These are phyloP conservation scores for Plectrocnemia conspersa DNA, from an alignment of 1,140 invertebrate genomes.

Conservation along the genomic window DNA sequence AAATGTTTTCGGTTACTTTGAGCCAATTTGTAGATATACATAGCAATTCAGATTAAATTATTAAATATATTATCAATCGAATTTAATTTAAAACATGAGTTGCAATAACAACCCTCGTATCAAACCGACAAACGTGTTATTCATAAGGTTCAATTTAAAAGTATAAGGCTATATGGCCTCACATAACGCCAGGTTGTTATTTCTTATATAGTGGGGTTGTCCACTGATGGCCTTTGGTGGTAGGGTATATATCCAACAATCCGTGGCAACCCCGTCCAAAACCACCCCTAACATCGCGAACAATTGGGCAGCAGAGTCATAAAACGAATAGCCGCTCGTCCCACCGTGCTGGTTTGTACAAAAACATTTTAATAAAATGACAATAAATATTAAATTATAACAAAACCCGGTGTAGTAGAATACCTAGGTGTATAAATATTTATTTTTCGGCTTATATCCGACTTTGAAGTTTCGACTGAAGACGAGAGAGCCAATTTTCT, in stretches of 20 bases:
- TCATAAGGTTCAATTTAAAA: slow-evolving; percentile 33
- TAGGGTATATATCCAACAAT: slow-evolving; percentile 9
- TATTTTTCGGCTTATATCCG: not conserved
- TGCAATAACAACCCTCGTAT: too few relatives aligned
- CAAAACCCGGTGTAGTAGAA: not conserved
- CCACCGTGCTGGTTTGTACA: not conserved
- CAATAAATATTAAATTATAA: not conserved
- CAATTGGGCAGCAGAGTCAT: slow-evolving; percentile 24
- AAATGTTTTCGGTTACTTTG: too few relatives aligned
- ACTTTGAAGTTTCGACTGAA: not conserved
- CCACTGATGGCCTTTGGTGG: not conserved
- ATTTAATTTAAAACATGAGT: too few relatives aligned
- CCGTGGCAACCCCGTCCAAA: not conserved
- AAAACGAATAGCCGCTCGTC: slow-evolving; percentile 12
- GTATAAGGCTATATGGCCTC: slow-evolving; percentile 27
- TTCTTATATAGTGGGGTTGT: slow-evolving; percentile 25
- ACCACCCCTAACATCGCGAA: slow-evolving; percentile 18
- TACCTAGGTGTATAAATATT: not conserved
- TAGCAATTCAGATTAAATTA: too few relatives aligned
- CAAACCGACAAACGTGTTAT: slow-evolving; percentile 22
- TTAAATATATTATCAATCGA: too few relatives aligned
- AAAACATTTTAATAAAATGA: not conserved
- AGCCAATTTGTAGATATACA: too few relatives aligned
- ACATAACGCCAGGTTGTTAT: slow-evolving; percentile 30
- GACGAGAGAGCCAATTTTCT: too few relatives aligned